Conservation (phyloP, 2,888 invertebrate genomes). For the Lordiphosa andalusiaca region DNA sequence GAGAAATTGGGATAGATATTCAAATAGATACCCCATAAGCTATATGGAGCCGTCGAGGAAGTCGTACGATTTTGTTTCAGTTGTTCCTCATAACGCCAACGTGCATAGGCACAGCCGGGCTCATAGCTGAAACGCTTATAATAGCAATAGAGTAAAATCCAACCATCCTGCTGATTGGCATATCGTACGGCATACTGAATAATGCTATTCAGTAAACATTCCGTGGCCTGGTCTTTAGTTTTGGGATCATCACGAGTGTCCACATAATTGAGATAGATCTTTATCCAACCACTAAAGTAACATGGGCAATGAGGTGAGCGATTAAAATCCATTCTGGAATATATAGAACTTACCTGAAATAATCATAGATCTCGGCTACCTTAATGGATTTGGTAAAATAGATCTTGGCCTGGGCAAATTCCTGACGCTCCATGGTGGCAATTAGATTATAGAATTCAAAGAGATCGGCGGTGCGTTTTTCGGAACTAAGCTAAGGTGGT, state of each 20-base stretch:
- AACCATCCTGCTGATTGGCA: constrained; percentile 40
- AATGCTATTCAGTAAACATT: constrained; percentile 53
- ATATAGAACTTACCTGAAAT: constrained; percentile 41
- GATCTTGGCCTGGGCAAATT: constrained; percentile 45
- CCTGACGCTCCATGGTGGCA: constrained; percentile 51
- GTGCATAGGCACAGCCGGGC: constrained; percentile 63
- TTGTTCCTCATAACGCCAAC: constrained; percentile 61
- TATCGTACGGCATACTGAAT: constrained; percentile 24
- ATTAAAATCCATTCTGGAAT: background rate
- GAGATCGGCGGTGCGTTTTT: constrained; percentile 10
- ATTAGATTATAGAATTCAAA: constrained; percentile 55
- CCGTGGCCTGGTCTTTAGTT: constrained; percentile 39
- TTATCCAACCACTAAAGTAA: constrained; percentile 34
- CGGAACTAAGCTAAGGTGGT: constrained; percentile 20
- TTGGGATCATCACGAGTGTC: constrained; percentile 42
- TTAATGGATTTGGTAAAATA: constrained; percentile 28
- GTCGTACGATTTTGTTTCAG: background rate
- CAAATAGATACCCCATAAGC: constrained; percentile 54
- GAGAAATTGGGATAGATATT: constrained; percentile 25
- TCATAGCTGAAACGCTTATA: constrained; percentile 58
- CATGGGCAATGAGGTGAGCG: no score
- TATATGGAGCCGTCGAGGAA: constrained; percentile 37
- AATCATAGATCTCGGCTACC: constrained; percentile 25
- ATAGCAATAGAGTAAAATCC: constrained; percentile 68
- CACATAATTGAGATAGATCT: constrained; percentile 57